Base-by-base conservation (phyloP, 2,888 invertebrate genomes). In the Pantelozetes paolii region DNA sequence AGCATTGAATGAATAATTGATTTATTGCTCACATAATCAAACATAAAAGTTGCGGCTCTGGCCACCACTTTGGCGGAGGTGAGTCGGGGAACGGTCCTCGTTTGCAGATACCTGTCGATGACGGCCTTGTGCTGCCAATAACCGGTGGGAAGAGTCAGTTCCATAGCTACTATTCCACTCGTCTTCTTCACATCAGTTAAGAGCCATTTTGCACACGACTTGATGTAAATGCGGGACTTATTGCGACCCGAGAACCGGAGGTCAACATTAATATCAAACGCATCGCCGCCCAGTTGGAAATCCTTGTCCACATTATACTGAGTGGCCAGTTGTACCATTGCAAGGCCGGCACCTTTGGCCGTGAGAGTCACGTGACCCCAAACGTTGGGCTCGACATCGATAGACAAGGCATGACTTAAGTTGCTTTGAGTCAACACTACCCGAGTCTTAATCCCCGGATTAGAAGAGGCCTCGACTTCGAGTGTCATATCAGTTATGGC, bases 361-460 rank as follows among this genome's bases (percentile, higher is more conserved):
- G 82, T 79, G 1, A 85, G 82, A 76, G 83, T 82, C n/a, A 85
- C 82, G 78, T 84, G 84, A 32, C 86, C 85, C 83, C 84, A 86
- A 1, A 85, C 84, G 69, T 81, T 79, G 8, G 81, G 80, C 11
- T 72, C 75, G 32, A 85, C 78, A 1, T 73, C 48, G 13, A 77
- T 69, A 15, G 69, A 40, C 32, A 62, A 73, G 11, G 76, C 69
- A 30, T 75, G 40, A 0, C 76, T 75, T 8, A 78, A 57, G 71
- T 75, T 77, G 18, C 76, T 71, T 26, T 36, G 74, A 1, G 67
- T 71, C 18, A 77, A 70, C 8, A 50, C 20, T 69, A 77, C 42
- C 1, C 45, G 42, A 13, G 74, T 62, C 11, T 76, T 75, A 1
- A 79, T 79, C 32, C 80, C 79, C 3, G 82, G 80, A 71, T 80